Percentiles rank a stretch among this genome's conserved stretches.
These are phyloP conservation scores for Okapia johnstoni DNA, from an alignment of 2,113 vertebrate genomes.

Conservation along the genomic window DNA sequence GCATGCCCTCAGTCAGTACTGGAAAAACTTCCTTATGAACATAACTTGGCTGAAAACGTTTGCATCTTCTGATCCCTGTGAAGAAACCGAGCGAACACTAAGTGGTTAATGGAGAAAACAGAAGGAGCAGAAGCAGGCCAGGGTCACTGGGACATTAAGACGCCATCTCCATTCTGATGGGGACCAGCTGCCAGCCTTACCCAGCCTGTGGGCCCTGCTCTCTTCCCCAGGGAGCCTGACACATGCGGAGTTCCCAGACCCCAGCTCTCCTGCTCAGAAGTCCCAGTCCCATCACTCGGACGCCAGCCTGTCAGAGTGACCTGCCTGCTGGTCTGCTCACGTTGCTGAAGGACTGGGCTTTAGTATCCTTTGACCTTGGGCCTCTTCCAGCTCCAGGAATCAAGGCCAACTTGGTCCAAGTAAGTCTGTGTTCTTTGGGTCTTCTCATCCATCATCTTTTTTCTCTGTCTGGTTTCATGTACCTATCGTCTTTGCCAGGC, in stretches of 20 bases:
- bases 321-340: not conserved
- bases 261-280: not conserved
- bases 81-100: not conserved
- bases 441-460: not conserved
- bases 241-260: rapidly evolving
- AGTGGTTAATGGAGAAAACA: not conserved
- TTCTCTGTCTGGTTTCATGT: not conserved
- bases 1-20: not conserved
- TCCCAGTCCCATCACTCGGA: not conserved
- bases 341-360: not conserved
- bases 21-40: not conserved
- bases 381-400: not conserved
- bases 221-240: not conserved
- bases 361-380: not conserved
- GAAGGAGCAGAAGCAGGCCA: not conserved
- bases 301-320: not conserved
- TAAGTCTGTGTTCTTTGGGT: not conserved
- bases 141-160: too few species aligned
- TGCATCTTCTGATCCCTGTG: not conserved
- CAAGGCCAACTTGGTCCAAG: not conserved
- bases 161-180: rapidly evolving
- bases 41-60: too few species aligned
- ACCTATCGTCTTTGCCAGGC: not conserved
- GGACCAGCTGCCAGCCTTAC: not conserved
- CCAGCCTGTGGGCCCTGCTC: not conserved